Evolutionary conservation across 2,113 vertebrate species (phyloP).

Genomic region (Scomber colias): DNA sequence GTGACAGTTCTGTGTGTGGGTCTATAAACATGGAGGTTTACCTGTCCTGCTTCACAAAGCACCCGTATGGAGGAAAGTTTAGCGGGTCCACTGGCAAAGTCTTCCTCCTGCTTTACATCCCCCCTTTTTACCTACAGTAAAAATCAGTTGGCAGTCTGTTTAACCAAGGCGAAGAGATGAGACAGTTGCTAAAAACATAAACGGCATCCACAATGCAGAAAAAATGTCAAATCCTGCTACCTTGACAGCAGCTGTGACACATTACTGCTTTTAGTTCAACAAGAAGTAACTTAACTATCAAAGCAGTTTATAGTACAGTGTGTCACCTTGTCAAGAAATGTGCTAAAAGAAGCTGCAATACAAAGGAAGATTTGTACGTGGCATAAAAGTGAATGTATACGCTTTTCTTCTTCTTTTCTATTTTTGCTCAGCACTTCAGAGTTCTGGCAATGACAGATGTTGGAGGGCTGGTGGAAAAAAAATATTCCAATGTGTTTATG

Average conservation of each 20-base stretch:
- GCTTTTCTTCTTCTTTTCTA: background rate
- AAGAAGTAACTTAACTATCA: no score
- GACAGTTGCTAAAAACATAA: no score
- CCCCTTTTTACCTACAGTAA: constrained; percentile 82
- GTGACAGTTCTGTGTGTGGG: background rate
- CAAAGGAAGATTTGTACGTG: background rate
- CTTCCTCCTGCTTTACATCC: constrained; percentile 73
- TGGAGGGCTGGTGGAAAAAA: background rate
- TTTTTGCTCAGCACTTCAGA: constrained; percentile 2
- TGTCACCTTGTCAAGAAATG: background rate
- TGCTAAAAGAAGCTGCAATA: no score
- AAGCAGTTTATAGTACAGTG: background rate
- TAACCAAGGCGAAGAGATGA: no score
- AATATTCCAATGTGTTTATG: background rate
- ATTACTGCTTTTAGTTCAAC: no score
- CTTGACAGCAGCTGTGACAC: no score
- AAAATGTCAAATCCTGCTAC: no score
- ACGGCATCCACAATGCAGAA: no score
- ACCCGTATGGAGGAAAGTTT: constrained; percentile 79
- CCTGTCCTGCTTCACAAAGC: constrained; percentile 81
- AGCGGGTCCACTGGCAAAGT: constrained; percentile 76
- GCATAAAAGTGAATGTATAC: background rate
- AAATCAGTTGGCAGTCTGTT: background rate
- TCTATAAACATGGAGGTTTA: constrained; percentile 52
- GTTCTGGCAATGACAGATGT: background rate